Base-by-base conservation (phyloP, 2,113 vertebrate species). In the Percina caprodes region DNA sequence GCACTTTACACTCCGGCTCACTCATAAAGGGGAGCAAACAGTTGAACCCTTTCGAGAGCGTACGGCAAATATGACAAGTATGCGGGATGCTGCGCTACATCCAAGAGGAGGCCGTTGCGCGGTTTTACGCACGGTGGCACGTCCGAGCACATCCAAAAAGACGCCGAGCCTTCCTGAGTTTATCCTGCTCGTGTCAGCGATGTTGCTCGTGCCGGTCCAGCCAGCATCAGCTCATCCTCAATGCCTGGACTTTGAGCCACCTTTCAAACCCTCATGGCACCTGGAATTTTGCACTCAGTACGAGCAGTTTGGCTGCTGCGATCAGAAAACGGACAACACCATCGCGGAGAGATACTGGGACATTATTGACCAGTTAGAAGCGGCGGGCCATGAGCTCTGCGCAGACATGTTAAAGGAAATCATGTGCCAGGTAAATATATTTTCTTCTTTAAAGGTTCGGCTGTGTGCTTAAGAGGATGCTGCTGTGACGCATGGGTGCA, bases 271-370 rank as follows among this genome's bases (percentile, higher is more conserved):
- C 0, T 39, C 63, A 3, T 87, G 80, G 71, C 95, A 94, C 69
- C 89, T 98, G 33, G 92, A 96, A 77, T 97, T 98, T 48, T 97
- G 97, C 78, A 92, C 88, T 6, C 89, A 95, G 83, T 97, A 96
- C 65, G 89, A 95, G 61, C 84, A 92, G 1, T 97, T 97, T 14
- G 96, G 96, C 83, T 97, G 97, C 89, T 97, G 96, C 49, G 96
- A 97, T 77, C 96, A 92, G 90, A 71, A 85, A 7, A 94, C 87
- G 19, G 96, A 97, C 69, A 95, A 91, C 61, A 69, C 6, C 45
- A 94, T 97, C 13, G 95, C 96, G 2, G 93, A 94, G 78, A 95
- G 92, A 70, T 97, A 96, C 78, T 92, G 91, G 95, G 92, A 94
- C 68, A 92, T 97, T 21, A 93, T 96, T 88, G 94, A 94, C 48